Percentiles rank a stretch among this genome's conserved stretches.
These are phyloP conservation scores for Cactoblastis cactorum DNA, from an alignment of 2,888 invertebrate species.

Conservation along the genomic window DNA sequence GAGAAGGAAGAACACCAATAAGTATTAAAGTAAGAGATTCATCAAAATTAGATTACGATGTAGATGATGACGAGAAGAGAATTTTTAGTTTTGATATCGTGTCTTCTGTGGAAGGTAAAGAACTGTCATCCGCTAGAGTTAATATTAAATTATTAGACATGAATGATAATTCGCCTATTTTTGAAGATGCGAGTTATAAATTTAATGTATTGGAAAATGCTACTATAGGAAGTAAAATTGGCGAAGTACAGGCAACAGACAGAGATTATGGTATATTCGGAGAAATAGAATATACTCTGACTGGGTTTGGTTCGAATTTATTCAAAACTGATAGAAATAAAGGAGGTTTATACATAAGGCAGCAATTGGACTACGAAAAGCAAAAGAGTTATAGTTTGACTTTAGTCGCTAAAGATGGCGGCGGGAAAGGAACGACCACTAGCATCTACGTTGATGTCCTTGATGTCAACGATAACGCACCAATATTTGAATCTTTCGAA, in stretches of 20 bases:
- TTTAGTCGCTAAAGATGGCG: slow-evolving; percentile 89
- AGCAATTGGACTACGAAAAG: slow-evolving; percentile 86
- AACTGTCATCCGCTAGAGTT: slow-evolving; percentile 80
- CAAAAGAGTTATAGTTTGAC: slow-evolving; percentile 89
- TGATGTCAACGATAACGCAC: slow-evolving; percentile 89
- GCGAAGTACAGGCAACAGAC: slow-evolving; percentile 84
- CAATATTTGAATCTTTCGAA: slow-evolving; percentile 83
- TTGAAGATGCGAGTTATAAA: slow-evolving; percentile 81
- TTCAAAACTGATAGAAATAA: slow-evolving; percentile 83
- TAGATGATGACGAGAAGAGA: slow-evolving; percentile 78
- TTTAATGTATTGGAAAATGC: slow-evolving; percentile 84
- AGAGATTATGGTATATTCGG: slow-evolving; percentile 86
- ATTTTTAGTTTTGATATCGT: slow-evolving; percentile 84
- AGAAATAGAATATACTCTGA: slow-evolving; percentile 84
- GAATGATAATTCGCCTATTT: slow-evolving; percentile 89
- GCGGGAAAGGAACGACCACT: slow-evolving; percentile 84
- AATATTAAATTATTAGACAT: slow-evolving; percentile 85
- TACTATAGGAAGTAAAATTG: slow-evolving; percentile 80
- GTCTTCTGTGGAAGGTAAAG: slow-evolving; percentile 74
- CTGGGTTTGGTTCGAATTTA: slow-evolving; percentile 88
- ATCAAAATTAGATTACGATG: slow-evolving; percentile 84
- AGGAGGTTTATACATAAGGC: slow-evolving; percentile 84
- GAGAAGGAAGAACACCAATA: slow-evolving; percentile 86
- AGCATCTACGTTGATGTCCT: slow-evolving; percentile 85
- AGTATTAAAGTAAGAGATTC: slow-evolving; percentile 85